phyloP scores from a whole-genome alignment of 1,140 invertebrate genomes.

The Trichonephila clavata region DNA sequence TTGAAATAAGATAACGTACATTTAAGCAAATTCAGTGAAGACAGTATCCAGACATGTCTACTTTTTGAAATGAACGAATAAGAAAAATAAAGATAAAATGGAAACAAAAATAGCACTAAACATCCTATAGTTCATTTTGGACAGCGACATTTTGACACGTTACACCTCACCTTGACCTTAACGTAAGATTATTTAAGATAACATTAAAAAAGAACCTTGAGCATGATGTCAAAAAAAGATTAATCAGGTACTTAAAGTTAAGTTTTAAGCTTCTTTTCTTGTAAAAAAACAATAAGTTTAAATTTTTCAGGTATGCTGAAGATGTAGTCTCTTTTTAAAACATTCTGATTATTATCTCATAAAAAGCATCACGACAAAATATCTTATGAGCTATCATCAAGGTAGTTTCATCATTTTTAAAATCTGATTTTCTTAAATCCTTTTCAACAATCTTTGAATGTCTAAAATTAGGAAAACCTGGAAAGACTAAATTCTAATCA shows the following conservation, averaged over 20 bases:
- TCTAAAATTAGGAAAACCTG: no score
- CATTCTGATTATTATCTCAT: no score
- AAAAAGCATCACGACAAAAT: no score
- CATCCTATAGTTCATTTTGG: neutral
- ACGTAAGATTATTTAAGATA: neutral
- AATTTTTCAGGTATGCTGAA: no score
- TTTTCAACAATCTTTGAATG: no score
- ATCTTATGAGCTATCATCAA: no score
- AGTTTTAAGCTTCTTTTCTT: no score
- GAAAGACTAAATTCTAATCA: no score
- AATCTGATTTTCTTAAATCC: no score
- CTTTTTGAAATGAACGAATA: neutral
- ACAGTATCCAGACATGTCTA: neutral
- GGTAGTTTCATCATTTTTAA: no score
- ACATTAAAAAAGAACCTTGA: slow-evolving; percentile 9
- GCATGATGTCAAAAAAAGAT: neutral
- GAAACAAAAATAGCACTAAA: neutral
- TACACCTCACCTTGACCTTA: neutral
- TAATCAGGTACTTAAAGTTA: neutral
- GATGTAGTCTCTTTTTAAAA: no score
- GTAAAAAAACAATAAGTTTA: no score
- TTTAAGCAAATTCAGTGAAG: neutral
- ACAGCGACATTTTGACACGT: neutral
- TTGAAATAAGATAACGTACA: neutral
- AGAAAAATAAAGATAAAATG: neutral